These are phyloP conservation scores for Styela clava DNA, from an alignment of 23 tunicate genomes.

Conservation along the genomic window DNA sequence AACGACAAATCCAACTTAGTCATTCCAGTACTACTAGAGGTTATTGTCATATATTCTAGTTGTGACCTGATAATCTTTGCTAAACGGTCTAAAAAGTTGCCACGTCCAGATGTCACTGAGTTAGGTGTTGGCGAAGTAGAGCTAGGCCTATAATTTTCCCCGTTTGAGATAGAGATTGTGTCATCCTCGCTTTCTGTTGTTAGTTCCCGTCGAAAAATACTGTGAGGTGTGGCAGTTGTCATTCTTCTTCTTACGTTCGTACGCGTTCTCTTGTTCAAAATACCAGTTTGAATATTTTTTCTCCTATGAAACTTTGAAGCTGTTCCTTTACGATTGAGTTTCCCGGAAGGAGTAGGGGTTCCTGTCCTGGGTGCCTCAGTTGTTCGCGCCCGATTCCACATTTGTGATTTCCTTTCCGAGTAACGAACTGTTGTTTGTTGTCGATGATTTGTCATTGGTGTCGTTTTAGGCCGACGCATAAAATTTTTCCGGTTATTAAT, in stretches of 20 bases:
- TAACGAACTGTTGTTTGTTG: background rate
- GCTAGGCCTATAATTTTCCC: too few species aligned
- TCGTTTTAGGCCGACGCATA: background rate
- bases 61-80: background rate
- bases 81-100: background rate
- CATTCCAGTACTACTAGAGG: background rate
- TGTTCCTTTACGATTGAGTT: background rate
- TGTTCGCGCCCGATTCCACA: background rate
- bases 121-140: background rate
- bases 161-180: background rate
- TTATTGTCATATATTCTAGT: background rate
- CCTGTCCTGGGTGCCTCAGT: background rate
- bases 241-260: background rate
- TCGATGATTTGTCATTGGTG: background rate
- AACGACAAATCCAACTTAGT: background rate
- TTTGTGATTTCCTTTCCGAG: background rate
- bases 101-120: background rate
- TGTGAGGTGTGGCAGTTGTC: background rate
- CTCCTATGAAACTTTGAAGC: background rate
- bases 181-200: background rate
- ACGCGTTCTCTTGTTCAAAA: background rate
- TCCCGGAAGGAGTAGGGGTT: background rate
- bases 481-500: too few species aligned
- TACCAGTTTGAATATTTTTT: background rate
- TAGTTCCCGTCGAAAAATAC: background rate